Percentiles rank a stretch among this genome's conserved stretches.
Evolutionary conservation across 2,888 invertebrate genomes (phyloP).

Genomic region (Limenitis camilla): DNA sequence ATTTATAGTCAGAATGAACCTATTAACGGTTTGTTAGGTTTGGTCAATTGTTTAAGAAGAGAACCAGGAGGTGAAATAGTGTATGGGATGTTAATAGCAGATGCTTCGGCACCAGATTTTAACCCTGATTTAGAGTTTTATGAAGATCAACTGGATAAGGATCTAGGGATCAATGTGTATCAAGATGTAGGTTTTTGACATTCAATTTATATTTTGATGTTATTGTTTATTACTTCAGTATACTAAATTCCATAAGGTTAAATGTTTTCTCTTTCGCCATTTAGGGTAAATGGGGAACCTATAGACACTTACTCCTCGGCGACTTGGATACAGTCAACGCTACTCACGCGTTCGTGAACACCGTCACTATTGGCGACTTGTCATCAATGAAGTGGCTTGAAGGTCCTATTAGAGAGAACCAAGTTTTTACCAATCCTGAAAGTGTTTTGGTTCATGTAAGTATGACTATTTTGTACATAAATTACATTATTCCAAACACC

Average conservation of each 20-base stretch:
- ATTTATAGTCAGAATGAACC: slow-evolving; percentile 80
- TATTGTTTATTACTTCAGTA: neutral
- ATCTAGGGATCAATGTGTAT: slow-evolving; percentile 86
- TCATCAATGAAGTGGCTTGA: slow-evolving; percentile 84
- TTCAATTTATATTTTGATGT: neutral
- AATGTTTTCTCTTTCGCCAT: slow-evolving; percentile 19
- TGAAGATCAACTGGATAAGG: slow-evolving; percentile 78
- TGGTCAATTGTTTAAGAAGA: slow-evolving; percentile 88
- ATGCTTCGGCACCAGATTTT: slow-evolving; percentile 78
- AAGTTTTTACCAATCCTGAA: slow-evolving; percentile 40
- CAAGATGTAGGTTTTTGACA: slow-evolving; percentile 63
- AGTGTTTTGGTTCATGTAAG: slow-evolving; percentile 54
- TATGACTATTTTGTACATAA: slow-evolving; percentile 12
- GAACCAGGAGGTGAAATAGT: slow-evolving; percentile 83
- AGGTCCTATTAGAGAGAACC: slow-evolving; percentile 67
- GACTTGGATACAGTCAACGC: slow-evolving; percentile 56
- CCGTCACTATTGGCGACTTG: slow-evolving; percentile 87
- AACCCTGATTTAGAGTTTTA: slow-evolving; percentile 78
- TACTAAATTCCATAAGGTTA: neutral
- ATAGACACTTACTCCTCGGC: slow-evolving; percentile 84
- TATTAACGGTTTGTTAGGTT: slow-evolving; percentile 88
- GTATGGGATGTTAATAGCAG: slow-evolving; percentile 78
- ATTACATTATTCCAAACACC: too few relatives aligned
- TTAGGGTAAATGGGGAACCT: slow-evolving; percentile 82
- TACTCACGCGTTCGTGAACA: slow-evolving; percentile 85